Evolutionary conservation across 1,140 invertebrate species (phyloP).

Genomic region (Phymastichus coffea): DNA sequence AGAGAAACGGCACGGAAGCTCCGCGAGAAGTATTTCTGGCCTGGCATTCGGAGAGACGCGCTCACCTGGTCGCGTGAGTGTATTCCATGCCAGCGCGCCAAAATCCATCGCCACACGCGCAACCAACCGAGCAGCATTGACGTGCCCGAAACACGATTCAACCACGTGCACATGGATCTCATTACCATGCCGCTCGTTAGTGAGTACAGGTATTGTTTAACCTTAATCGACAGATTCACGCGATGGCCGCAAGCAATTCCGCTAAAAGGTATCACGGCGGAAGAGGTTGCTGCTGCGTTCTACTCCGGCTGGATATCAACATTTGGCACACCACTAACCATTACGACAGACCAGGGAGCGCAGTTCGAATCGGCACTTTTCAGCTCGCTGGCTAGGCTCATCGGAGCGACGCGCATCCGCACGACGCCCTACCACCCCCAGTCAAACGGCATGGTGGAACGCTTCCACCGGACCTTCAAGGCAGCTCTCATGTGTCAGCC

Average conservation of each 20-base stretch:
- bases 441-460: too few species aligned
- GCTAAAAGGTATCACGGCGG: neutral
- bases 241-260: neutral
- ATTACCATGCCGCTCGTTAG: neutral
- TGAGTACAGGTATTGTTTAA: neutral
- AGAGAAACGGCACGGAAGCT: neutral
- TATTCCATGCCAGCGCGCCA: neutral
- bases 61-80: too few species aligned
- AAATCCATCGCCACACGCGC: neutral
- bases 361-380: too few species aligned
- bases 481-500: conserved; percentile 25
- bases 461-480: conserved; percentile 44
- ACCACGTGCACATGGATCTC: neutral
- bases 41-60: too few species aligned
- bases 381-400: too few species aligned
- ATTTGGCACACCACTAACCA: neutral
- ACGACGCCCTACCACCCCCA: too few species aligned
- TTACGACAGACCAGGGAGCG: neutral
- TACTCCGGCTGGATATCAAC: neutral
- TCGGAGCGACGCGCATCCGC: too few species aligned
- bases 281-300: neutral
- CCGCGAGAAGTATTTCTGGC: neutral
- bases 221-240: too few species aligned
- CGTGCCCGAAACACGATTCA: neutral
- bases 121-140: too few species aligned